Evolutionary conservation across 1,140 invertebrate genomes (phyloP).

Genomic region (Hycleus cichorii): DNA sequence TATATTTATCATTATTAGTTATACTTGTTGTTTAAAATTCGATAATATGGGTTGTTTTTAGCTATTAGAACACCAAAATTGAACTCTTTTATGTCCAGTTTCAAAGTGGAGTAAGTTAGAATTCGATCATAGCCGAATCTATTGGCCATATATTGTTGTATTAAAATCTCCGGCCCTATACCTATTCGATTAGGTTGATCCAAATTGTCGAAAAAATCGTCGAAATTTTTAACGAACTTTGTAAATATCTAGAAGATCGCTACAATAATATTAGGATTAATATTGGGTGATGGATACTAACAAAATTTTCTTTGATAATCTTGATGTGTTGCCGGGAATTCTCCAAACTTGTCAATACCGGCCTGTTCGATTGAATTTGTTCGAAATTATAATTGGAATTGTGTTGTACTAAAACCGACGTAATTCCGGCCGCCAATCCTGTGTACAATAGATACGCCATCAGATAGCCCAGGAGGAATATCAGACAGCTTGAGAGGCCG

Average conservation of each 20-base stretch:
- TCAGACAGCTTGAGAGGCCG: conserved; percentile 26
- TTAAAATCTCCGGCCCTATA: conserved; percentile 17
- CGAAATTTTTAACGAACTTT: conserved; percentile 10
- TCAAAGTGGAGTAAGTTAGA: neutral
- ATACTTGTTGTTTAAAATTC: conserved; percentile 14
- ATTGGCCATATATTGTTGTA: conserved; percentile 15
- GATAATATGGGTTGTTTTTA: conserved; percentile 8
- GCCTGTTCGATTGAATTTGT: neutral
- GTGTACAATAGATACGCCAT: conserved; percentile 33
- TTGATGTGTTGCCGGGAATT: neutral
- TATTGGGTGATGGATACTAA: neutral
- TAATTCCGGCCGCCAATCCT: conserved; percentile 33
- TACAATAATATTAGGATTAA: neutral
- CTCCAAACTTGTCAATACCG: neutral
- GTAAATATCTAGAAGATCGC: conserved; percentile 9
- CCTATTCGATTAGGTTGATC: conserved; percentile 18
- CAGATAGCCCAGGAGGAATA: conserved; percentile 31
- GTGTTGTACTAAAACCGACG: conserved; percentile 25
- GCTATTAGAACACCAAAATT: conserved; percentile 4
- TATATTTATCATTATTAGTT: too few species aligned
- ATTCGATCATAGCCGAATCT: conserved; percentile 2
- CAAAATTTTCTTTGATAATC: neutral
- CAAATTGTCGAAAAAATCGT: conserved; percentile 13
- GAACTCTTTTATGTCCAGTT: conserved; percentile 3
- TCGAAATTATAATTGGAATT: neutral